phyloP scores from a whole-genome alignment of 2,888 invertebrate species.

The Thyatira batis region DNA sequence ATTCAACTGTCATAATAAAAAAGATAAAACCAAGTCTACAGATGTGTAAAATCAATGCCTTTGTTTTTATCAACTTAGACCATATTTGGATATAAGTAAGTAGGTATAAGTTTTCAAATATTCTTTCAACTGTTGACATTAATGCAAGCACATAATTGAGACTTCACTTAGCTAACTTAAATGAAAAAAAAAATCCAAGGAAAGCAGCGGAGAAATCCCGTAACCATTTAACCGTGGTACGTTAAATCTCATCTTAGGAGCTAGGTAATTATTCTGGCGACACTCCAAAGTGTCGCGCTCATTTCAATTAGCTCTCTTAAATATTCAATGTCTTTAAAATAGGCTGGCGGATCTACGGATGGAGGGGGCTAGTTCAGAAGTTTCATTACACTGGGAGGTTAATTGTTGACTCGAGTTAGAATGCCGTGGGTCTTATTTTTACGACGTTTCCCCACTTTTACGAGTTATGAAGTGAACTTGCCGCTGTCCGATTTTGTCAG shows the following conservation, averaged over 20 bases:
- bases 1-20: too few relatives aligned
- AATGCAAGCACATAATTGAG: background rate
- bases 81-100: too few relatives aligned
- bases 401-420: slow-evolving; percentile 73
- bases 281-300: slow-evolving; percentile 81
- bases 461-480: slow-evolving; percentile 57
- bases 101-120: background rate
- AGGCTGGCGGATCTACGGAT: slow-evolving; percentile 72
- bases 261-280: slow-evolving; percentile 81
- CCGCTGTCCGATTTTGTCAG: slow-evolving; percentile 49
- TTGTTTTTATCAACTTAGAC: too few relatives aligned
- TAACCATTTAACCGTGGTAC: slow-evolving; percentile 69
- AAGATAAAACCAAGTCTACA: too few relatives aligned
- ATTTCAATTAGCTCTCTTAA: slow-evolving; percentile 82
- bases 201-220: slow-evolving; percentile 21
- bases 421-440: slow-evolving; percentile 66
- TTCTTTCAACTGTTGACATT: background rate
- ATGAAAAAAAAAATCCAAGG: slow-evolving; percentile 9
- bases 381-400: slow-evolving; percentile 74
- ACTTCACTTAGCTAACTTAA: slow-evolving; percentile 8
- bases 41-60: too few relatives aligned
- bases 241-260: slow-evolving; percentile 80
- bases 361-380: slow-evolving; percentile 69
- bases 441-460: slow-evolving; percentile 60
- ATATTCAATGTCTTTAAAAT: slow-evolving; percentile 83